These are phyloP conservation scores for Diarsia dahlii DNA, from an alignment of 2,888 invertebrate genomes.

Conservation along the genomic window DNA sequence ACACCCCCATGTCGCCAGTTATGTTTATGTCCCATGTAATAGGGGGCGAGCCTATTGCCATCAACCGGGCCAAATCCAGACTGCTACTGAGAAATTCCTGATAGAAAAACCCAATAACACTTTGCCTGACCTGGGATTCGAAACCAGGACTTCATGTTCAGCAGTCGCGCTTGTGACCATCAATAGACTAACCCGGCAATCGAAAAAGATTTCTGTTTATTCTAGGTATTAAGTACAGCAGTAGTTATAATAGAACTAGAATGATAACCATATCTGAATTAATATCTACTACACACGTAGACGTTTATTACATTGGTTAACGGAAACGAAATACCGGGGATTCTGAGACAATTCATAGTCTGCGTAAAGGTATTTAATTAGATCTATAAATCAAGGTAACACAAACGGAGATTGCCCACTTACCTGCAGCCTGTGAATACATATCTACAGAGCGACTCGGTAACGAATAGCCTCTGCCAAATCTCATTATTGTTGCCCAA, in stretches of 20 bases:
- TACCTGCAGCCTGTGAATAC: constrained; percentile 71
- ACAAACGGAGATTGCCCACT: constrained; percentile 75
- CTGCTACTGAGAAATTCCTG: too few species aligned
- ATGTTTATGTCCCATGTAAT: too few species aligned
- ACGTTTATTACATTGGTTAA: constrained; percentile 63
- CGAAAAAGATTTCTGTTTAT: neutral
- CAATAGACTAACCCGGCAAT: too few species aligned
- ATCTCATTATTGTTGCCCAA: constrained; percentile 55
- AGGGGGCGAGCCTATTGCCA: too few species aligned
- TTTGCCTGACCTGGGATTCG: too few species aligned
- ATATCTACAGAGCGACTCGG: constrained; percentile 52
- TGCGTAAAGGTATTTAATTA: constrained; percentile 85
- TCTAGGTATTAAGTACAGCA: neutral
- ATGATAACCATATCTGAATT: constrained; percentile 38
- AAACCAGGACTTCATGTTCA: too few species aligned
- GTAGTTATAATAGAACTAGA: neutral
- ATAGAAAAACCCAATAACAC: too few species aligned
- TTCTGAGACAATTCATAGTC: constrained; percentile 82
- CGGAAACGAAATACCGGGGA: constrained; percentile 73
- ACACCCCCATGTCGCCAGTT: too few species aligned
- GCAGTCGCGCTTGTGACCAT: too few species aligned
- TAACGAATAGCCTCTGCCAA: constrained; percentile 40
- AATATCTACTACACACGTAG: constrained; percentile 46
- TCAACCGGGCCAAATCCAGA: too few species aligned
- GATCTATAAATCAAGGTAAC: constrained; percentile 82